These are phyloP conservation scores for Smutsia temminckii DNA, from an alignment of 2,797 vertebrate genomes.

Conservation along the genomic window DNA sequence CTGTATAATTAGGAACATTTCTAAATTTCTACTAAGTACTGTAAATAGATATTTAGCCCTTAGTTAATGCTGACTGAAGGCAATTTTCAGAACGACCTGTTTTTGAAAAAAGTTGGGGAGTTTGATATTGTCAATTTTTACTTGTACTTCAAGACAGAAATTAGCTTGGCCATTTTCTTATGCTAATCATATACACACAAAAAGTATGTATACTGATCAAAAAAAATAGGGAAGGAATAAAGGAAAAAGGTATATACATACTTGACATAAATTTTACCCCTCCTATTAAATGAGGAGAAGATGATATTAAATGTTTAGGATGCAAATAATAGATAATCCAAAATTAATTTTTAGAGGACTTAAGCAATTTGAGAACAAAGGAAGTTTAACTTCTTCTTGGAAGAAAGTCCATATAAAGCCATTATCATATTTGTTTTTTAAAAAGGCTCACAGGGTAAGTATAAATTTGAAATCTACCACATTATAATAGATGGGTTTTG, in stretches of 20 bases:
- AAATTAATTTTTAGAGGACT: constrained; percentile 16
- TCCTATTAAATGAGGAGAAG: not conserved
- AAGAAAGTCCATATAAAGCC: not conserved
- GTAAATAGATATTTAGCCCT: not conserved
- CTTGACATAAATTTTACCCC: not conserved
- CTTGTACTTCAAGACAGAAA: not conserved
- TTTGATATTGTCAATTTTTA: constrained; percentile 33
- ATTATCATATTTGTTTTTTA: not conserved
- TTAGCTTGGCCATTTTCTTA: not conserved
- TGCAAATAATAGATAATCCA: not conserved
- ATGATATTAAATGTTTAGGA: not conserved
- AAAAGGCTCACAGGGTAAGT: not conserved
- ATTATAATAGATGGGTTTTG: not conserved
- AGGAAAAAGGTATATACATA: not conserved
- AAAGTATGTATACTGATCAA: not conserved
- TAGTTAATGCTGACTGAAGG: not conserved
- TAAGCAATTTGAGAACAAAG: not conserved
- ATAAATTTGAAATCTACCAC: not conserved
- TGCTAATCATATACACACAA: not conserved
- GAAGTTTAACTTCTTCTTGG: constrained; percentile 2
- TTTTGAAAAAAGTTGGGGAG: not conserved
- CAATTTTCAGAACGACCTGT: not conserved
- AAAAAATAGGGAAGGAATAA: not conserved
- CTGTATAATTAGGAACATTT: not conserved
- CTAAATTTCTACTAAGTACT: not conserved